Evolutionary conservation across 2,797 vertebrate species (phyloP).

Genomic region (Pelodytes ibericus): DNA sequence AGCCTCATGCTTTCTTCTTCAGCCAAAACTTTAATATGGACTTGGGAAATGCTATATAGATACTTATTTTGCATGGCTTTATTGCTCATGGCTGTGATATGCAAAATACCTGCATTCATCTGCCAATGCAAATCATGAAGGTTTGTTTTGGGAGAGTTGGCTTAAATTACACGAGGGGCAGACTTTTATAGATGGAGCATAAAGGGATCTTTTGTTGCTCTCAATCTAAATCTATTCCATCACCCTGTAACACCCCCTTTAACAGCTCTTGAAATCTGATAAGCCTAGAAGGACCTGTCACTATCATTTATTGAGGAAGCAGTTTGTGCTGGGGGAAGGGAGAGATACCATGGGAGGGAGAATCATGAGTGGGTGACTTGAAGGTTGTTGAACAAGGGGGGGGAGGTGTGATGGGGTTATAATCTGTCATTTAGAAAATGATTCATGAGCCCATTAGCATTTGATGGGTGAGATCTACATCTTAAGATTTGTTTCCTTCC

Average conservation of each 20-base stretch:
- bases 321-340: slow-evolving; percentile 33
- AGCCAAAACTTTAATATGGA: too few species aligned
- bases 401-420: slow-evolving; percentile 15
- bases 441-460: slow-evolving; percentile 48
- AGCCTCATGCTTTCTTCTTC: too few species aligned
- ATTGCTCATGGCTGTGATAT: too few species aligned
- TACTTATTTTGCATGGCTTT: too few species aligned
- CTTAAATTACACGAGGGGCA: too few species aligned
- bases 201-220: neutral
- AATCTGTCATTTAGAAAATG: slow-evolving; percentile 41
- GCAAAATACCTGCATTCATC: neutral
- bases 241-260: neutral
- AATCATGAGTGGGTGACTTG: neutral
- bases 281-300: slow-evolving; percentile 26
- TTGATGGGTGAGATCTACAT: slow-evolving; percentile 42
- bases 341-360: slow-evolving; percentile 25
- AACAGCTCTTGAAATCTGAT: slow-evolving; percentile 42
- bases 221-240: slow-evolving; percentile 19
- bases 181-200: neutral
- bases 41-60: neutral
- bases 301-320: slow-evolving; percentile 53
- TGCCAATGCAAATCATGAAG: neutral
- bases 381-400: neutral
- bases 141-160: neutral
- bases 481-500: slow-evolving; percentile 42